A percentile compares a stretch with the other conserved stretches of the same genome.
Evolutionary conservation across 2,888 invertebrate species (phyloP).

Genomic region (Protula sp.): DNA sequence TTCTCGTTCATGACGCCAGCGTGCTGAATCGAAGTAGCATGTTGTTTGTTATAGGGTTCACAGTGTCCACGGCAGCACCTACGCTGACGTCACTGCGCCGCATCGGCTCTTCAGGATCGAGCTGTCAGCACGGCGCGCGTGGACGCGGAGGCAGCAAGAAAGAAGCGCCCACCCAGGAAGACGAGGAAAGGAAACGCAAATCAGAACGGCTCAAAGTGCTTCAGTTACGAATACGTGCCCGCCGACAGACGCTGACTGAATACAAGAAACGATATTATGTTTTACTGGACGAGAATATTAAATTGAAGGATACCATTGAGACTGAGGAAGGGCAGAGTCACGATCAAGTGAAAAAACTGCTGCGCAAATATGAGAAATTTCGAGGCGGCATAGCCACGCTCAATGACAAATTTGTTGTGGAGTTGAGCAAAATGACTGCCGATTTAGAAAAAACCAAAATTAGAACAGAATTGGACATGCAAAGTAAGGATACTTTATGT

Average conservation of each 20-base stretch:
- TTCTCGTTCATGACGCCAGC: too few species aligned
- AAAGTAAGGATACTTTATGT: conserved; percentile 23
- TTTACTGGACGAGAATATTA: conserved; percentile 40
- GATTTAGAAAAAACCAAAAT: conserved; percentile 29
- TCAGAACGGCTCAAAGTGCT: neutral
- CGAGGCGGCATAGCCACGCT: conserved; percentile 40
- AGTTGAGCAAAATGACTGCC: conserved; percentile 29
- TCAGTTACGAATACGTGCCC: conserved; percentile 37
- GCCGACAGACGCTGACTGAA: conserved; percentile 36
- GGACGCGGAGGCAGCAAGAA: conserved; percentile 22
- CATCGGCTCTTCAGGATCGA: neutral
- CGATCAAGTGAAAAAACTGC: conserved; percentile 39
- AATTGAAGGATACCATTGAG: conserved; percentile 34
- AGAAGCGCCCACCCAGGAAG: conserved; percentile 3
- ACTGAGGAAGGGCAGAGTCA: conserved; percentile 33
- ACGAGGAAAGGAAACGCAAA: neutral
- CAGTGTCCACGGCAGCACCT: neutral
- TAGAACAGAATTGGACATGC: conserved; percentile 22
- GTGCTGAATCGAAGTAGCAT: too few species aligned
- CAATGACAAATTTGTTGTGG: conserved; percentile 36
- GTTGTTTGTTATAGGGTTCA: too few species aligned
- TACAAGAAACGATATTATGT: conserved; percentile 37
- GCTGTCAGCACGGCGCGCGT: neutral
- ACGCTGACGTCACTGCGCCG: neutral
- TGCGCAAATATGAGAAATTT: conserved; percentile 47